Evolutionary conservation across 2,797 vertebrate genomes (phyloP).

Genomic region (Pygocentrus nattereri): DNA sequence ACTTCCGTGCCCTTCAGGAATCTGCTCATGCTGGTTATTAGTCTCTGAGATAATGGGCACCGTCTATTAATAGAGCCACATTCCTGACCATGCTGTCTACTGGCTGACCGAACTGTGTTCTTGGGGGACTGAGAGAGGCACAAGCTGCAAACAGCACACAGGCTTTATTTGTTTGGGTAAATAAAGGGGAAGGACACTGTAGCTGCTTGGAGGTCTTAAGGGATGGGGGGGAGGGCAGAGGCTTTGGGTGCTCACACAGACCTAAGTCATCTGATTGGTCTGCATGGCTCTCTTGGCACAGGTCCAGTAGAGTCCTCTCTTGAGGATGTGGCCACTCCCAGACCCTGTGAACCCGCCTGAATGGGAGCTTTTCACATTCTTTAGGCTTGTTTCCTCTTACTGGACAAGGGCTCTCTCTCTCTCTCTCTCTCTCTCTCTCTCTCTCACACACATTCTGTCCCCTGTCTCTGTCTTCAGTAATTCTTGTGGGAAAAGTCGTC

Average conservation of each 20-base stretch:
- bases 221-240: constrained; percentile 26
- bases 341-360: constrained; percentile 79
- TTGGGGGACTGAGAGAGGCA: constrained; percentile 18
- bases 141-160: constrained; percentile 56
- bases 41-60: constrained; percentile 49
- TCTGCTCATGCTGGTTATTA: constrained; percentile 48
- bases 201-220: constrained; percentile 17
- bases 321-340: constrained; percentile 81
- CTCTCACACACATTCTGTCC: neutral
- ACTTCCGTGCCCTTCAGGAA: constrained; percentile 48
- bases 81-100: constrained; percentile 41
- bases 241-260: constrained; percentile 50
- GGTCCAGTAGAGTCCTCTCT: constrained; percentile 51
- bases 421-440: constrained; percentile 66
- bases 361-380: constrained; percentile 73
- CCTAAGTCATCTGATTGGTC: constrained; percentile 54
- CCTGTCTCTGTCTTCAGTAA: constrained; percentile 38
- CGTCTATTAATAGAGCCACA: constrained; percentile 55
- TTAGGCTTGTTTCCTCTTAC: constrained; percentile 73
- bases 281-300: constrained; percentile 44
- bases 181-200: constrained; percentile 26
- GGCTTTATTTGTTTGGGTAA: constrained; percentile 49
- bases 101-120: constrained; percentile 26
- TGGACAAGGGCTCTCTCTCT: constrained; percentile 78
- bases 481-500: constrained; percentile 69